These are phyloP conservation scores for Sterrhoptilus dennistouni DNA, from an alignment of 2,113 vertebrate species.

Conservation along the genomic window DNA sequence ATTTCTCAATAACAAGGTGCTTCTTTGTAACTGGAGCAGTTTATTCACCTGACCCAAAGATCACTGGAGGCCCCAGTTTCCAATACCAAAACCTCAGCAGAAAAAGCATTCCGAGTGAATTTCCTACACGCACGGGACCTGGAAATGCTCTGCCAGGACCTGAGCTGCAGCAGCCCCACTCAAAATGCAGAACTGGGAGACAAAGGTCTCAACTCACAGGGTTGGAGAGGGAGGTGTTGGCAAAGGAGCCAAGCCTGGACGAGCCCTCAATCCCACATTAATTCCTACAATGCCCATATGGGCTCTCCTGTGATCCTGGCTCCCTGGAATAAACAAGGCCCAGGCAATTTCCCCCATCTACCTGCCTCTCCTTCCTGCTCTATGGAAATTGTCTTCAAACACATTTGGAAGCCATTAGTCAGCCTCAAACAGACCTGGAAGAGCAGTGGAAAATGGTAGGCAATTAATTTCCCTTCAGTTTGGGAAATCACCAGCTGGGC, in stretches of 20 bases:
- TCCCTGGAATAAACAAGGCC: not conserved
- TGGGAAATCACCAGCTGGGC: not conserved
- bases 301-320: not conserved
- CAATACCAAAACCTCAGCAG: rapidly evolving
- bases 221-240: not conserved
- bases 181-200: not conserved
- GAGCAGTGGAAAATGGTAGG: not conserved
- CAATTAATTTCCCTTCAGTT: not conserved
- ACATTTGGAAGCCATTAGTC: not conserved
- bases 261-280: not conserved
- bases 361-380: not conserved
- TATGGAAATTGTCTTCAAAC: not conserved
- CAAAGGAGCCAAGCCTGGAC: not conserved
- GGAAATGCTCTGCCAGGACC: not conserved
- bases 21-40: not conserved
- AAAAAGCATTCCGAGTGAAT: not conserved
- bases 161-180: not conserved
- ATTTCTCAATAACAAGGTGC: not conserved
- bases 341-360: not conserved
- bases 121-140: rapidly evolving
- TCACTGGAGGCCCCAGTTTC: not conserved
- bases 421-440: not conserved
- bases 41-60: not conserved
- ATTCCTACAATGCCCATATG: not conserved
- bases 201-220: not conserved